phyloP scores from a whole-genome alignment of 2,797 vertebrate species.

The Anisognathus igniventris region DNA sequence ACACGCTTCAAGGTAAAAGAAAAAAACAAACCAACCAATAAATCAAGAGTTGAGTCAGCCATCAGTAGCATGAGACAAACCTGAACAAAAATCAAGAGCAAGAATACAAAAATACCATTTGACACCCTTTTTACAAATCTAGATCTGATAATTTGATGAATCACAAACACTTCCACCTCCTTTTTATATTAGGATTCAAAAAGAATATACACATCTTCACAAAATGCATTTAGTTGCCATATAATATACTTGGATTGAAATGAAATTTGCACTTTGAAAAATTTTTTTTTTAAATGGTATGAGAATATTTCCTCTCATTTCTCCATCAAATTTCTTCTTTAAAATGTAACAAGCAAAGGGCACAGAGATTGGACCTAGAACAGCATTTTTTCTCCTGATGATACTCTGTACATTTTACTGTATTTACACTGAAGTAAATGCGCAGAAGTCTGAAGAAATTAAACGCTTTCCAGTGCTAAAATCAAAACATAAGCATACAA shows the following conservation, averaged over 20 bases:
- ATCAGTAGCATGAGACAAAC: not conserved
- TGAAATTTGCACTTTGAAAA: not conserved
- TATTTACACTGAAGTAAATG: conserved; percentile 39
- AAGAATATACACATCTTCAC: not conserved
- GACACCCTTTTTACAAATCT: not conserved
- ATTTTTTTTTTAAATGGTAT: not conserved
- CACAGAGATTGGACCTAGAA: not conserved
- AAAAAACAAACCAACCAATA: not conserved
- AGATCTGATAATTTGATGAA: not conserved
- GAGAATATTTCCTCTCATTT: not conserved
- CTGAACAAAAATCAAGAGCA: not conserved
- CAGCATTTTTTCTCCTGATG: not conserved
- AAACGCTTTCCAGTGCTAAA: conserved; percentile 72
- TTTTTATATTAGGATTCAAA: conserved; percentile 3
- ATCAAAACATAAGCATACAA: conserved; percentile 77
- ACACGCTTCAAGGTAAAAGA: not conserved
- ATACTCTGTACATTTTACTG: conserved; percentile 20
- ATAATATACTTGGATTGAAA: not conserved
- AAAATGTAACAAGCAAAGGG: not conserved
- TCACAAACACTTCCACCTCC: not conserved
- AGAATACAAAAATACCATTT: not conserved
- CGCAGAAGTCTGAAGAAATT: conserved; percentile 68
- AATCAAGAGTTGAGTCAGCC: not conserved
- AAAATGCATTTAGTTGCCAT: not conserved
- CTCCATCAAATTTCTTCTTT: not conserved